Evolutionary conservation across 2,113 vertebrate genomes (phyloP), one percentile per base, ranked within the genome.

Genomic region (Cynoglossus semilaevis): DNA sequence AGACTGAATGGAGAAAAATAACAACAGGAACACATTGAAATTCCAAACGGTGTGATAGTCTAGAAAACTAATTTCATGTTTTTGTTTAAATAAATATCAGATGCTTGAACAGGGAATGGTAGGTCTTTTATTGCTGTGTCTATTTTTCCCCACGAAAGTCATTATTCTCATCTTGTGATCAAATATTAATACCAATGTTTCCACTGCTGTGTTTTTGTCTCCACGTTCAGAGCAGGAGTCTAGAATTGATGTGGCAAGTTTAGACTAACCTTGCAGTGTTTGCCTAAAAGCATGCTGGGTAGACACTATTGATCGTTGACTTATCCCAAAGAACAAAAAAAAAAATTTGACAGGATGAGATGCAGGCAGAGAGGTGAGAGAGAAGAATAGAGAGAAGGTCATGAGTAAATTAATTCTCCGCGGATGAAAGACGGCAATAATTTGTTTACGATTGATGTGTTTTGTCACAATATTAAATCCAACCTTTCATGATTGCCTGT

Each of bases 371-470:
- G 52, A 51, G 18, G 51, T 1, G 22, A 29, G 34, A 38, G 46
- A 51, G 36, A 38, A 19, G 35, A 34, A 17, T 35, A 11, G 19
- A 15, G 19, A 69, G 51, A 51, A 7, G 50, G 19, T 43, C 44
- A n/a, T 18, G 38, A 43, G 41, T 55, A 58, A 67, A 71, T 58
- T 66, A 49, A 58, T 55, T 70, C 58, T 66, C 18, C 34, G 18
- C 16, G 47, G 61, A 62, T 62, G 53, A 71, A 77, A 69, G 42
- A 48, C 57, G 61, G 61, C 58, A 34, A 17, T 47, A 71, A 67
- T 80, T 75, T 73, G 40, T 69, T 66, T 45, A 63, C 50, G 70
- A 63, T 70, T 46, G 62, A 52, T 36, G 36, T 55, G 43, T 47
- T 16, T 42, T 49, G 38, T 50, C 36, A 38, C 29, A 54, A 40